Conservation (phyloP, 2,888 invertebrate species). For the Actias luna region DNA sequence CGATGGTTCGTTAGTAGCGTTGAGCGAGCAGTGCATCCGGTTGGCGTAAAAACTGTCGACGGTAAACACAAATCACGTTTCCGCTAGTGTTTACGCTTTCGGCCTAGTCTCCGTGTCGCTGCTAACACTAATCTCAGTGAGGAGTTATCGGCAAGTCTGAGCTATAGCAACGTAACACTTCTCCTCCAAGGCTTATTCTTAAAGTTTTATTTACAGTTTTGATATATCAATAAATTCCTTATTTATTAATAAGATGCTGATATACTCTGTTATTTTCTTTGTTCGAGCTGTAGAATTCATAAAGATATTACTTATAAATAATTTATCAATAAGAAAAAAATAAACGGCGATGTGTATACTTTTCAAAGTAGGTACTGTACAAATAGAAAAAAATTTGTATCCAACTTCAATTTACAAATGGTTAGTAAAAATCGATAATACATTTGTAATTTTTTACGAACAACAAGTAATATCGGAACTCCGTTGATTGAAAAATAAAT, state of each 20-base stretch:
- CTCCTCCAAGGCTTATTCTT: slow-evolving; percentile 29
- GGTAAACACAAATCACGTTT: slow-evolving; percentile 72
- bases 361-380: too few species aligned
- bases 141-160: slow-evolving; percentile 15
- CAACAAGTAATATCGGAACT: slow-evolving; percentile 14
- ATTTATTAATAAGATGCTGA: slow-evolving; percentile 46
- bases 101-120: not conserved
- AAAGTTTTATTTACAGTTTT: slow-evolving; percentile 48
- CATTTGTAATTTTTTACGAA: slow-evolving; percentile 5
- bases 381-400: too few species aligned
- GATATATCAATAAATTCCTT: slow-evolving; percentile 49
- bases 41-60: slow-evolving; percentile 64
- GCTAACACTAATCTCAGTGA: not conserved
- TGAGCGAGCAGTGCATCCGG: slow-evolving; percentile 56
- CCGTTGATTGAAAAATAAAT: slow-evolving; percentile 69
- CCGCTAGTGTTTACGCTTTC: slow-evolving; percentile 31
- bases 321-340: too few species aligned
- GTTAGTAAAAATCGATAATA: slow-evolving; percentile 8
- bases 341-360: too few species aligned
- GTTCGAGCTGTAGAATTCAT: slow-evolving; percentile 50
- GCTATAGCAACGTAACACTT: too few species aligned
- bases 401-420: not conserved
- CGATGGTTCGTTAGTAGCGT: slow-evolving; percentile 74
- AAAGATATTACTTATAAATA: too few species aligned
- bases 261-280: slow-evolving; percentile 48